These are phyloP conservation scores for Lampropteryx suffumata DNA, from an alignment of 2,888 invertebrate genomes.

Conservation along the genomic window DNA sequence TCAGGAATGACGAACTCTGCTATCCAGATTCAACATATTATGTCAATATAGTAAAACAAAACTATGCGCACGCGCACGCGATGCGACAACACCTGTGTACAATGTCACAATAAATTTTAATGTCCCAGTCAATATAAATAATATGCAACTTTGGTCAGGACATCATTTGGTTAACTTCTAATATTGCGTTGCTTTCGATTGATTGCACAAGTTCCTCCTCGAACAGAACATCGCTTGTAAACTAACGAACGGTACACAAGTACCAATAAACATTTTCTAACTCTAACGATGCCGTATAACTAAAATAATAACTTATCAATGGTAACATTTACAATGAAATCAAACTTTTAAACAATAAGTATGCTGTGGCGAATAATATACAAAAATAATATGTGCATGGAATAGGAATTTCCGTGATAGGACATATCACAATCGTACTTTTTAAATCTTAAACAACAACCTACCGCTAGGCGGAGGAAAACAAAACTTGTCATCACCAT, in stretches of 20 bases:
- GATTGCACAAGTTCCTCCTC: constrained; percentile 19
- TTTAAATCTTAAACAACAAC: constrained; percentile 56
- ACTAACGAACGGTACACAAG: constrained; percentile 24
- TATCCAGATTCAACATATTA: constrained; percentile 43
- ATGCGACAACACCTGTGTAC: constrained; percentile 20
- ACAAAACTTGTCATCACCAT: constrained; percentile 54
- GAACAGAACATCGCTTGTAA: constrained; percentile 6
- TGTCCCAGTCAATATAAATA: constrained; percentile 34
- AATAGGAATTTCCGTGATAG: constrained; percentile 78
- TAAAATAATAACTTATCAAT: constrained; percentile 77
- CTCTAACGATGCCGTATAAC: constrained; percentile 45
- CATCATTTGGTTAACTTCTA: constrained; percentile 43
- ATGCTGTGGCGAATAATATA: constrained; percentile 67
- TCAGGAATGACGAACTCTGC: constrained; percentile 71
- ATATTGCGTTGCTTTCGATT: constrained; percentile 31
- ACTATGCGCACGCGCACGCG: constrained; percentile 17
- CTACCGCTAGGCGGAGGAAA: constrained; percentile 57
- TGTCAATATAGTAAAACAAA: constrained; percentile 27
- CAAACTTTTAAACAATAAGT: constrained; percentile 49
- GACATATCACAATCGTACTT: constrained; percentile 73
- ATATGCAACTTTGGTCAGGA: constrained; percentile 59
- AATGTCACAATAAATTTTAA: constrained; percentile 24
- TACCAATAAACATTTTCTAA: constrained; percentile 34
- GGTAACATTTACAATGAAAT: constrained; percentile 80
- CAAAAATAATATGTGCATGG: constrained; percentile 76